Conservation (phyloP, 2,113 vertebrate genomes). For the Eulacestoma nigropectus region DNA sequence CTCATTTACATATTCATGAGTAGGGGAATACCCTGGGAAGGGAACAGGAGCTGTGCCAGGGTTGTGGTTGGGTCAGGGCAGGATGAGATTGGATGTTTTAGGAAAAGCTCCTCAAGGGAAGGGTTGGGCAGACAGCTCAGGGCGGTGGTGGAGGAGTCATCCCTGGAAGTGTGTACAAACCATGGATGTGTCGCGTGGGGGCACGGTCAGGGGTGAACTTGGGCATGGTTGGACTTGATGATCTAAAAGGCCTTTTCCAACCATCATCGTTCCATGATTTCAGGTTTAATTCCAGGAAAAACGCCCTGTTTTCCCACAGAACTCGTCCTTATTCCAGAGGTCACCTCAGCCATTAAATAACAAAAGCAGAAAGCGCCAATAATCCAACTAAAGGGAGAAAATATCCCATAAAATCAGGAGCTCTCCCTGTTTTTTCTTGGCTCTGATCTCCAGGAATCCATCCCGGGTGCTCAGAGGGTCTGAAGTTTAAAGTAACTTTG, state of each 20-base stretch:
- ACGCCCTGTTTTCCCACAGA: background rate
- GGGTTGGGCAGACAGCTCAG: background rate
- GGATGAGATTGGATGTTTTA: too few species aligned
- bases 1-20: background rate
- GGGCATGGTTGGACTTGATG: too few species aligned
- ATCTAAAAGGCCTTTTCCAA: background rate
- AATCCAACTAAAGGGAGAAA: background rate
- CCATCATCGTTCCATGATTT: background rate
- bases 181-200: background rate
- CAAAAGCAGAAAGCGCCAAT: background rate
- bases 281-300: background rate
- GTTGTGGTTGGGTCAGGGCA: background rate
- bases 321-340: background rate
- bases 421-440: background rate
- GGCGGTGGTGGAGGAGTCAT: background rate
- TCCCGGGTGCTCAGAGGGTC: background rate
- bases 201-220: background rate
- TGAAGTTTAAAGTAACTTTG: background rate
- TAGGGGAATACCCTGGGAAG: background rate
- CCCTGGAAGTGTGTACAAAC: background rate
- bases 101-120: background rate
- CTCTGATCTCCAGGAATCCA: too few species aligned
- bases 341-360: too few species aligned
- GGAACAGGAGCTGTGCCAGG: background rate
- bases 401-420: rapidly evolving